Percentiles rank a stretch among this genome's conserved stretches.
These are phyloP conservation scores for Pipra filicauda DNA, from an alignment of 2,113 vertebrate genomes.

Conservation along the genomic window DNA sequence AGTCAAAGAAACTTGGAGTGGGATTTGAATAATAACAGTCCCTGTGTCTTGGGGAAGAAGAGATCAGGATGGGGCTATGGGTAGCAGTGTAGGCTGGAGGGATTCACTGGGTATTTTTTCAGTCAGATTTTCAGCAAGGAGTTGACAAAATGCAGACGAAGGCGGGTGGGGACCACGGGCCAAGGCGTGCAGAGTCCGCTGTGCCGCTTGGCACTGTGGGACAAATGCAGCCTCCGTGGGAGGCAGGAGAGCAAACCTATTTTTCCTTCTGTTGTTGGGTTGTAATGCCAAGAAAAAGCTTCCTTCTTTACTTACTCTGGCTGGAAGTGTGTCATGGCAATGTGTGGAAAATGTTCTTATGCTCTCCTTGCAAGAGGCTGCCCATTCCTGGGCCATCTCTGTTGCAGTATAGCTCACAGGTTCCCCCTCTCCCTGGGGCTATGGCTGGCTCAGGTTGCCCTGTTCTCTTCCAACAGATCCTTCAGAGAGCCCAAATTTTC, in stretches of 20 bases:
- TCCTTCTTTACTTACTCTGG: background rate
- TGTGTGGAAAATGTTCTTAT: background rate
- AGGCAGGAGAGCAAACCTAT: background rate
- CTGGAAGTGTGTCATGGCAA: background rate
- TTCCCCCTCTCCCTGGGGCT: background rate
- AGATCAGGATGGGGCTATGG: background rate
- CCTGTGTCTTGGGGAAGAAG: background rate
- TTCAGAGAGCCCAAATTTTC: background rate
- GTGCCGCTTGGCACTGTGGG: background rate
- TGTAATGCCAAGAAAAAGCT: background rate
- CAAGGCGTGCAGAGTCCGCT: accelerated
- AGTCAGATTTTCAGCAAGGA: background rate
- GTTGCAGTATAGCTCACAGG: background rate
- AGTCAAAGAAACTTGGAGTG: background rate
- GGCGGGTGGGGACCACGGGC: background rate
- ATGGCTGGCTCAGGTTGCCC: background rate
- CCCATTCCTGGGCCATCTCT: accelerated
- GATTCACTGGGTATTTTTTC: background rate
- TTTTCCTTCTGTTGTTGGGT: background rate
- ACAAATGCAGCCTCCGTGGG: background rate
- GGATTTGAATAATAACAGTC: background rate
- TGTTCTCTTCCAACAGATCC: background rate
- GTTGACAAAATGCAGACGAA: background rate
- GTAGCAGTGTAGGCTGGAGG: background rate
- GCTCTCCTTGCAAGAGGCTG: background rate